Conservation (phyloP, 2,113 vertebrate species). For the Hippopotamus amphibius region DNA sequence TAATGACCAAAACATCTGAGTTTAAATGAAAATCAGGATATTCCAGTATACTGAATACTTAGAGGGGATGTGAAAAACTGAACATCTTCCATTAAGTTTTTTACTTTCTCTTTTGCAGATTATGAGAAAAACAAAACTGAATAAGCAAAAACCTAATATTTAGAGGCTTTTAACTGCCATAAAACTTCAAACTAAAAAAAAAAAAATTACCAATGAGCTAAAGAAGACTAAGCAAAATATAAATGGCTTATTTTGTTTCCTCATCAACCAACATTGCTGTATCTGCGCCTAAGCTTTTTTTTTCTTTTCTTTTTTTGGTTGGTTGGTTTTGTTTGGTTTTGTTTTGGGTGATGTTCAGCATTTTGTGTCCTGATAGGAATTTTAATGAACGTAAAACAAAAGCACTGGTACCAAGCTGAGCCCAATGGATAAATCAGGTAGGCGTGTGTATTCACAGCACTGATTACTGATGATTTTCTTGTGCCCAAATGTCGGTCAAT, state of each 20-base stretch:
- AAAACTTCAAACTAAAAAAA: slow-evolving; percentile 32
- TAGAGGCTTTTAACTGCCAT: not conserved
- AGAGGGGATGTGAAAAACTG: not conserved
- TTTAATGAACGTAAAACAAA: slow-evolving; percentile 88
- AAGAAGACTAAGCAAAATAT: slow-evolving; percentile 66
- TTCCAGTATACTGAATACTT: slow-evolving; percentile 9
- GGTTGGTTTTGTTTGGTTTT: slow-evolving; percentile 86
- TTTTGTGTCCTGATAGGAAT: slow-evolving; percentile 89
- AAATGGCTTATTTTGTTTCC: slow-evolving; percentile 74
- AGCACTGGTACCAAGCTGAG: slow-evolving; percentile 81
- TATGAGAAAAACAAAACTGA: not conserved
- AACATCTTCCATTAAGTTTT: not conserved
- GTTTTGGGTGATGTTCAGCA: slow-evolving; percentile 86
- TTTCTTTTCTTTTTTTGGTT: slow-evolving; percentile 80
- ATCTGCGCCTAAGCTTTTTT: slow-evolving; percentile 77
- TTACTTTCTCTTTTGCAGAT: not conserved
- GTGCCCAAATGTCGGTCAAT: slow-evolving; percentile 80
- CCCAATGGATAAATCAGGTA: slow-evolving; percentile 87
- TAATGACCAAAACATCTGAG: not conserved
- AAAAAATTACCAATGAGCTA: slow-evolving; percentile 52
- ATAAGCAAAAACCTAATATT: not conserved
- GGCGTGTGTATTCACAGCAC: slow-evolving; percentile 82
- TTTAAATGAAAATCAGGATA: slow-evolving; percentile 34
- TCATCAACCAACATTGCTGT: slow-evolving; percentile 75
- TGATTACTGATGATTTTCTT: slow-evolving; percentile 82